phyloP scores from a whole-genome alignment of 2,797 vertebrate species.

The Pseudomugil tenellus region DNA sequence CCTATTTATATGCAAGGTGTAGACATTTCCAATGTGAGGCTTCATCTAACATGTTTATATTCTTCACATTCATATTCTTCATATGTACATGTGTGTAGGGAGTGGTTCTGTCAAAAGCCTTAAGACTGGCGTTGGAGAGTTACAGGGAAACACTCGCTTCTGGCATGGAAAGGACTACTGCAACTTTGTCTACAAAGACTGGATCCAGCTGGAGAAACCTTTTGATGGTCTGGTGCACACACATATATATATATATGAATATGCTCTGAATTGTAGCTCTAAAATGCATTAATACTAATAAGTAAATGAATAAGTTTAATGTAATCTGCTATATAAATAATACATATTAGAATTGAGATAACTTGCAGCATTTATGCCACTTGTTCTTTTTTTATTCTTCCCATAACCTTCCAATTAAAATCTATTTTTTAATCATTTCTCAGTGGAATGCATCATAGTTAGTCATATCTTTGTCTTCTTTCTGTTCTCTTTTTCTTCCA shows the following conservation, averaged over 20 bases:
- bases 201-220: constrained; percentile 97
- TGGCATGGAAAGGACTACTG: constrained; percentile 99
- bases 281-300: not conserved
- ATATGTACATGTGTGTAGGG: constrained; percentile 71
- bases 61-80: not conserved
- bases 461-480: not conserved
- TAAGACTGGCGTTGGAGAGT: constrained; percentile 90
- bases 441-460: not conserved
- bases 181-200: constrained; percentile 98
- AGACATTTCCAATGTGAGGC: not conserved
- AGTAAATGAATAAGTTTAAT: not conserved
- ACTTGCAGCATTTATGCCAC: not conserved
- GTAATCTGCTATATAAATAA: constrained; percentile 8
- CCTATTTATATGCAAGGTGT: not conserved
- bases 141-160: constrained; percentile 94
- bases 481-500: not conserved
- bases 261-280: not conserved
- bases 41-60: not conserved
- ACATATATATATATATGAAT: constrained; percentile 2
- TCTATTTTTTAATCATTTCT: not conserved
- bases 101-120: constrained; percentile 87
- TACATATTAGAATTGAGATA: not conserved
- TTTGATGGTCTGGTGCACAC: constrained; percentile 88
- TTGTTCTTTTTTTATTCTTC: not conserved
- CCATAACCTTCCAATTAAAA: not conserved